These are phyloP conservation scores for Patella ulyssiponensis DNA, from an alignment of 2,888 invertebrate genomes.

Conservation along the genomic window DNA sequence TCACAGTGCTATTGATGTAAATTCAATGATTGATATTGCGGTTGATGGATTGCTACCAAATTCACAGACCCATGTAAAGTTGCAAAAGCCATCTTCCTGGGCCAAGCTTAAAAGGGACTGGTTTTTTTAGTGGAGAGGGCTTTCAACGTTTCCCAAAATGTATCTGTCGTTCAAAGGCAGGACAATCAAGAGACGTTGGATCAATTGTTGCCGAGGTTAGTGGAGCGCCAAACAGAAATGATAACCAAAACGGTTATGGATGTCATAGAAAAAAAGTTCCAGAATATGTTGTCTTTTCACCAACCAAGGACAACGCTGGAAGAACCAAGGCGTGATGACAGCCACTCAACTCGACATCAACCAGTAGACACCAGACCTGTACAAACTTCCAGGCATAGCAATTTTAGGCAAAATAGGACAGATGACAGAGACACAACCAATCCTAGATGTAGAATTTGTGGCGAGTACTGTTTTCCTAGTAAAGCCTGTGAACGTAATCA, in stretches of 20 bases:
- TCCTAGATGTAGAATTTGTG: neutral
- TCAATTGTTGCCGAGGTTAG: no score
- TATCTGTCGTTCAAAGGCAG: no score
- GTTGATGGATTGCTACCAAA: neutral
- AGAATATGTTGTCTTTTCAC: no score
- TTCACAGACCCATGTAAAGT: neutral
- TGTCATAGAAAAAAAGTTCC: no score
- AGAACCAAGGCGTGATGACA: no score
- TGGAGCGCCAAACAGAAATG: neutral
- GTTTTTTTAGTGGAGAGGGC: neutral
- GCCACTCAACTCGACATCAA: no score
- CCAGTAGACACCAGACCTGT: no score
- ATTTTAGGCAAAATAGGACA: no score
- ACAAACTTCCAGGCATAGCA: no score
- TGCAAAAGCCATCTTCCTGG: neutral
- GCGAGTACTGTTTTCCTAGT: neutral
- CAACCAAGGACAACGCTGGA: no score
- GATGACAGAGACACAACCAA: no score
- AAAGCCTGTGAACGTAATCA: neutral
- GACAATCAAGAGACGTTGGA: no score
- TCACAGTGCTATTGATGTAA: neutral
- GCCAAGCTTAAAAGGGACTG: neutral
- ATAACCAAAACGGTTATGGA: neutral
- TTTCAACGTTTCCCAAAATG: neutral
- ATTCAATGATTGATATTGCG: neutral